phyloP scores from a whole-genome alignment of 2,888 invertebrate species.

The Leistus spinibarbis region DNA sequence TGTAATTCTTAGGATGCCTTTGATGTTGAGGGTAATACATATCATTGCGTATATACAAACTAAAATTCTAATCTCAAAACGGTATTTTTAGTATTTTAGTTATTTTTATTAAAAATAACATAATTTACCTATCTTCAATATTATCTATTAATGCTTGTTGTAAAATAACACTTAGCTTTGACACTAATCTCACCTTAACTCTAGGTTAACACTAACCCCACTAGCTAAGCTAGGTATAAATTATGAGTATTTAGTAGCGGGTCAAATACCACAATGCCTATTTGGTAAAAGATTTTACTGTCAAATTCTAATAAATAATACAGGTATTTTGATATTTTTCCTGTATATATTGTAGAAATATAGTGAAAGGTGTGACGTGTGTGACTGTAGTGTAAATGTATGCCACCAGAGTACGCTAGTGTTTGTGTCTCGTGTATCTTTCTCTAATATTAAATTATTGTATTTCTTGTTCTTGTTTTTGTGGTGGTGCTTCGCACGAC shows the following conservation, averaged over 20 bases:
- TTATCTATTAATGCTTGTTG: too few relatives aligned
- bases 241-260: neutral
- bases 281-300: too few relatives aligned
- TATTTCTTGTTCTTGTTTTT: constrained; percentile 49
- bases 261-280: neutral
- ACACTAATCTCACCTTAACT: neutral
- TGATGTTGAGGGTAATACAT: too few relatives aligned
- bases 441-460: constrained; percentile 4
- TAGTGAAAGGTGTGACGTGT: neutral
- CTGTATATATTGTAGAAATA: neutral
- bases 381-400: neutral
- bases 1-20: too few relatives aligned
- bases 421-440: constrained; percentile 24
- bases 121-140: neutral
- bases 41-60: too few relatives aligned
- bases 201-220: neutral
- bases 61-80: too few relatives aligned
- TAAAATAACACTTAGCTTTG: neutral
- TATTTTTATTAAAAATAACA: neutral
- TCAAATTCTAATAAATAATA: too few relatives aligned
- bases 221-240: neutral
- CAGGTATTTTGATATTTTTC: neutral
- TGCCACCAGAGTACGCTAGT: constrained; percentile 14
- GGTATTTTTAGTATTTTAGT: too few relatives aligned
- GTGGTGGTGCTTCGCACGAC: constrained; percentile 47